A percentile compares a stretch with the other conserved stretches of the same genome.
These are phyloP conservation scores for Helogale parvula DNA, from an alignment of 2,113 vertebrate genomes.

Conservation along the genomic window DNA sequence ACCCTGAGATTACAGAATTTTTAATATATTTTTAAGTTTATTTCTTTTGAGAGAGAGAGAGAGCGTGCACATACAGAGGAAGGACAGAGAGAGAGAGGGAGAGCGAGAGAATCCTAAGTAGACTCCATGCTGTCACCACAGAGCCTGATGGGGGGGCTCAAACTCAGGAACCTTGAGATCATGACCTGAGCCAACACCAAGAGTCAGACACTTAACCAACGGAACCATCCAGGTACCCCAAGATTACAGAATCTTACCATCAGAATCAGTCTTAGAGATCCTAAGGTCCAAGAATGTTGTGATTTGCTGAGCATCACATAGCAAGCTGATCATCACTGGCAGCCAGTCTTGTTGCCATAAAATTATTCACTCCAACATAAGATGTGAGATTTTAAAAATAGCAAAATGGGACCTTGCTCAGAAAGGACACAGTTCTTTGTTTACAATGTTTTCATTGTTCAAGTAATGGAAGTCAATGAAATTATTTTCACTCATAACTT, in stretches of 20 bases:
- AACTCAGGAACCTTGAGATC: too few species aligned
- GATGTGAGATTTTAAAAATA: background rate
- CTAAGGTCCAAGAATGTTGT: background rate
- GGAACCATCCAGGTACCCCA: too few species aligned
- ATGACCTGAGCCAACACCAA: too few species aligned
- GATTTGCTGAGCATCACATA: background rate
- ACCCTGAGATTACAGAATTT: background rate
- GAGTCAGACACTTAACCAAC: too few species aligned
- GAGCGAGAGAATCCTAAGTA: too few species aligned
- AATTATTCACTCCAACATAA: background rate
- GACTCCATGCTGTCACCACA: too few species aligned
- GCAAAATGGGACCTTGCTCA: background rate
- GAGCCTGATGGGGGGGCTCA: too few species aligned
- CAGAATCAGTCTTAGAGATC: background rate
- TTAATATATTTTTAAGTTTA: too few species aligned
- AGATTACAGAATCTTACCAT: background rate
- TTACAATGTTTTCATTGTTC: background rate
- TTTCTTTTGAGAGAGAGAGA: too few species aligned
- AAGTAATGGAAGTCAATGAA: background rate
- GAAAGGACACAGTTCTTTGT: background rate
- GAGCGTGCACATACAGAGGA: too few species aligned
- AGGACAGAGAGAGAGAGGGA: too few species aligned
- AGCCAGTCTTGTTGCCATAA: background rate
- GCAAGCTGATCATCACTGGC: background rate
- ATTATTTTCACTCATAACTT: background rate